phyloP scores from a whole-genome alignment of 2,888 invertebrate species.

The Linnaemya tessellans region DNA sequence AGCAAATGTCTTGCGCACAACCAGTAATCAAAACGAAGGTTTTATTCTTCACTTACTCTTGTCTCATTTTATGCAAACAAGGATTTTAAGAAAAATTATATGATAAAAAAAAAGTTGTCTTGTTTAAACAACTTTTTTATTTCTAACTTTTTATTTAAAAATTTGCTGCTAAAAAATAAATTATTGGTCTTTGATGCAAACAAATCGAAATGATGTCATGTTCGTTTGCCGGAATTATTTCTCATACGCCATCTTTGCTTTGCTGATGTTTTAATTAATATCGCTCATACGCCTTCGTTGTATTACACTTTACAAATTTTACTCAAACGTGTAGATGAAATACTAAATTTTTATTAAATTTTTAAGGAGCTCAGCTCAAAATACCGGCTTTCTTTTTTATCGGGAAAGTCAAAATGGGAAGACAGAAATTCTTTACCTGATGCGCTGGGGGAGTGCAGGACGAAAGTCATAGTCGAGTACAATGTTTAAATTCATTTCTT shows the following conservation, averaged over 20 bases:
- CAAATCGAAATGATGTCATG: neutral
- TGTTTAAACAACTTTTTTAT: neutral
- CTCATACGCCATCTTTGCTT: constrained; percentile 27
- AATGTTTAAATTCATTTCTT: no score
- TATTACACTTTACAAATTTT: no score
- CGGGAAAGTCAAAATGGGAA: no score
- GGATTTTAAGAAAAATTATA: neutral
- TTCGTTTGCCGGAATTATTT: constrained; percentile 13
- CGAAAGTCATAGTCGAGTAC: no score
- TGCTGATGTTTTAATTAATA: neutral
- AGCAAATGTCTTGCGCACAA: constrained; percentile 42
- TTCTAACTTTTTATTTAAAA: neutral
- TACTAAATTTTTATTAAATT: no score
- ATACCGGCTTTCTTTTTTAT: no score
- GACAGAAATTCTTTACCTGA: no score
- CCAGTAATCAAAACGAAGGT: constrained; percentile 32
- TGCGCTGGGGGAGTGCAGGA: no score
- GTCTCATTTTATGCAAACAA: neutral
- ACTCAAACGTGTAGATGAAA: no score
- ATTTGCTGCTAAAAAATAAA: neutral
- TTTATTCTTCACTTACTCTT: neutral
- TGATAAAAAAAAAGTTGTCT: neutral
- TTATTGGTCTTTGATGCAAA: neutral
- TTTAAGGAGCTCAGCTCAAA: no score
- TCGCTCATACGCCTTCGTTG: constrained; percentile 14